A percentile compares a stretch with the other conserved stretches of the same genome.
These are phyloP conservation scores for Phoebastria nigripes DNA, from an alignment of 2,797 vertebrate species.

Conservation along the genomic window DNA sequence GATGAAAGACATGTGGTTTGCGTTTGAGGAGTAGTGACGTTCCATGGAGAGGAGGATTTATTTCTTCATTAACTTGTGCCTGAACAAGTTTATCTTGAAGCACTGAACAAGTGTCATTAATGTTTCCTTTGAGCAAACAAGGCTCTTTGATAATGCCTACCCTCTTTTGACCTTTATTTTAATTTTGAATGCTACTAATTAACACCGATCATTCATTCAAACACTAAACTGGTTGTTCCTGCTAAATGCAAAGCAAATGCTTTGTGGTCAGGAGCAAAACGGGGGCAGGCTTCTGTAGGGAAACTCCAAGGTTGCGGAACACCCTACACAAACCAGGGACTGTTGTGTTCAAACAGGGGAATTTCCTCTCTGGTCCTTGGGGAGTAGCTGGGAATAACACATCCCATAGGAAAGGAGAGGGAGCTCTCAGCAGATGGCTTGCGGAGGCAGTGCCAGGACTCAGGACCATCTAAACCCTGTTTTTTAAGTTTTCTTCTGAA, in stretches of 20 bases:
- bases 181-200: conserved; percentile 57
- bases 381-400: background rate
- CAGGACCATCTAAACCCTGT: background rate
- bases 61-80: conserved; percentile 60
- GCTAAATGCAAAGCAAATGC: conserved; percentile 40
- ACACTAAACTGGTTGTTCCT: conserved; percentile 49
- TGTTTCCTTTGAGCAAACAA: conserved; percentile 54
- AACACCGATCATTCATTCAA: conserved; percentile 35
- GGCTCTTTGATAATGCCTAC: conserved; percentile 51
- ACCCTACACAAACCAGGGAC: background rate
- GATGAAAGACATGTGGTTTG: conserved; percentile 48
- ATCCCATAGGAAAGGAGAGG: background rate
- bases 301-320: background rate
- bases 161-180: conserved; percentile 51
- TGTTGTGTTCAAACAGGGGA: background rate
- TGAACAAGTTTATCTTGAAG: conserved; percentile 65
- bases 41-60: conserved; percentile 38
- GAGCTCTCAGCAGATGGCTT: background rate
- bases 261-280: conserved; percentile 38
- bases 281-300: conserved; percentile 11
- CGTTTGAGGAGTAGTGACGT: conserved; percentile 33
- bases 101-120: conserved; percentile 52
- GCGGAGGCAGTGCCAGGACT: background rate
- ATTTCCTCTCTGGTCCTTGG: conserved; percentile 11
- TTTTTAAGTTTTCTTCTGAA: background rate